These are phyloP conservation scores for Monoplex corrugatus DNA, from an alignment of 2,888 invertebrate species.

Conservation along the genomic window DNA sequence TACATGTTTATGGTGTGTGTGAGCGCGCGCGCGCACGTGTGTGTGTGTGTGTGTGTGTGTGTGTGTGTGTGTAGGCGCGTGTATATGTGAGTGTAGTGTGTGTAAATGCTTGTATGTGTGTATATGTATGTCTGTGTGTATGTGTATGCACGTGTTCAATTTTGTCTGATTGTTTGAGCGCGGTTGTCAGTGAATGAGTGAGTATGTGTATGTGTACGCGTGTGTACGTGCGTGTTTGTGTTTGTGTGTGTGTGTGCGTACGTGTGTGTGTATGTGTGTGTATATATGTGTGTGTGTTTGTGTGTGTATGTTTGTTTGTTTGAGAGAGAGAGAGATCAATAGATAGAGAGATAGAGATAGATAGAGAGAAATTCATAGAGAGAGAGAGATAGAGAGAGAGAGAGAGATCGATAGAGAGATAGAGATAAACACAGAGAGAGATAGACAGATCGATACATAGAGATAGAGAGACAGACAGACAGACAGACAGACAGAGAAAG, in stretches of 20 bases:
- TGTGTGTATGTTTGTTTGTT: too few relatives aligned
- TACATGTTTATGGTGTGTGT: too few relatives aligned
- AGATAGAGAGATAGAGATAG: too few relatives aligned
- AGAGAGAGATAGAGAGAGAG: too few relatives aligned
- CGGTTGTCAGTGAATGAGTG: not conserved
- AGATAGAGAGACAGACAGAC: not conserved
- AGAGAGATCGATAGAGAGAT: too few relatives aligned
- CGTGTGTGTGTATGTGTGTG: not conserved
- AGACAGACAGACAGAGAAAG: not conserved
- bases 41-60: too few relatives aligned
- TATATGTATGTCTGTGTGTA: not conserved
- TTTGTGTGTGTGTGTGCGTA: not conserved
- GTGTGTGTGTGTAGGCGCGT: too few relatives aligned
- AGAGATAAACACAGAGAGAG: not conserved
- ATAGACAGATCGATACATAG: not conserved
- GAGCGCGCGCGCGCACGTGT: too few relatives aligned
- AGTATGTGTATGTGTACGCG: too few relatives aligned
- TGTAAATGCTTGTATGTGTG: not conserved
- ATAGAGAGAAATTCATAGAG: too few relatives aligned
- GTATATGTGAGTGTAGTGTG: not conserved
- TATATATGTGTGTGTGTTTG: not conserved
- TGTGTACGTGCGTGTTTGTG: not conserved
- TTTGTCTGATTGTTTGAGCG: not conserved
- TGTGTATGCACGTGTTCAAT: not conserved
- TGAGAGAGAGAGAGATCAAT: not conserved